phyloP scores from a whole-genome alignment of 2,113 vertebrate genomes.

The Alethe diademata region DNA sequence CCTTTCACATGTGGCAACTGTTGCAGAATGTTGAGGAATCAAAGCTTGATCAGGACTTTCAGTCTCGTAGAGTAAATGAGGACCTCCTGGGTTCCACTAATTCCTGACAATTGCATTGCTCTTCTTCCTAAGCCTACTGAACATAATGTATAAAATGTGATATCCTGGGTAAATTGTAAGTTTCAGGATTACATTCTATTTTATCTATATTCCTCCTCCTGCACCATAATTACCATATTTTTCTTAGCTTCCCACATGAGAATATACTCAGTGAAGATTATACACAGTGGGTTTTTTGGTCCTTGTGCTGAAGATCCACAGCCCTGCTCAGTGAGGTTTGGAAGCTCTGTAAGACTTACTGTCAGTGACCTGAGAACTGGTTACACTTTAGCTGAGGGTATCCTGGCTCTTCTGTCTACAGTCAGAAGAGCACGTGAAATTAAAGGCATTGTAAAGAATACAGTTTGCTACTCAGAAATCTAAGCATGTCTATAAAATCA shows the following conservation, averaged over 20 bases:
- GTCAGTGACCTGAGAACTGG: neutral
- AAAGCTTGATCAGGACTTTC: neutral
- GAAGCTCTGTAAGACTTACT: neutral
- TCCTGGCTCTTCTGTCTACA: neutral
- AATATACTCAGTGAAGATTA: neutral
- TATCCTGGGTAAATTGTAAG: neutral
- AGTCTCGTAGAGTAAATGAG: neutral
- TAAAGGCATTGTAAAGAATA: neutral
- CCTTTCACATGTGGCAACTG: neutral
- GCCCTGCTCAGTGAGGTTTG: neutral
- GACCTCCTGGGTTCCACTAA: neutral
- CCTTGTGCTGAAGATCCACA: neutral
- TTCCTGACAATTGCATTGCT: neutral
- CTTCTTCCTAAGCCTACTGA: neutral
- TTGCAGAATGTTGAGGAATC: neutral
- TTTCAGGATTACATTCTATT: neutral
- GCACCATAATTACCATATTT: neutral
- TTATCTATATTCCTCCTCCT: neutral
- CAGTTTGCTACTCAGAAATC: neutral
- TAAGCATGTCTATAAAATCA: neutral
- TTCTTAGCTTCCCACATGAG: neutral
- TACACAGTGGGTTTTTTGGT: neutral
- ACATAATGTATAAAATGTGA: neutral
- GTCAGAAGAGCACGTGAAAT: neutral
- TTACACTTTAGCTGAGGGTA: neutral